Base-by-base conservation (phyloP, 2,113 vertebrate genomes). In the Mesitornis unicolor region DNA sequence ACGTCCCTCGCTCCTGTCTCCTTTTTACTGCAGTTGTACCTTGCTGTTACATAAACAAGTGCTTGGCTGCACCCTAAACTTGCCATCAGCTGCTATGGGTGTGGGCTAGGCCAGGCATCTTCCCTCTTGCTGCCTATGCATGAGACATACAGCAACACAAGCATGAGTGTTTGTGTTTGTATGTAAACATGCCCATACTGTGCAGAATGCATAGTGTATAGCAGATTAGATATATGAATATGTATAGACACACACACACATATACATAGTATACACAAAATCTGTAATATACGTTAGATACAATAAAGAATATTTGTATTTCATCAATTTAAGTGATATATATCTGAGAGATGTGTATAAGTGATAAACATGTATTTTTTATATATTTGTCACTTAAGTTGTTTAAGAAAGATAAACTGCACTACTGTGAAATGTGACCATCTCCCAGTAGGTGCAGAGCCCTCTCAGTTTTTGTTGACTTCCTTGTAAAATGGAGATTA, bases 31-130 rank as follows among this genome's bases (percentile, higher is more conserved):
- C 84, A n/a, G 84, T 75, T 81, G 68, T 28, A 38, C 61, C 86
- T 91, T 47, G 51, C 73, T 67, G 76, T 97, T 97, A 88, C 67
- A 35, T 96, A 97, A 97, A 94, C 86, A 88, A 79, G 74, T 14
- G 65, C 89, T 70, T 47, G 77, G 77, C 47, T 88, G 80, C 83
- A 76, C 73, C 86, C 69, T 77, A 13, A 90, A 69, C 73, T 89
- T 67, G 84, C 65, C 53, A 73, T 65, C 80, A 20, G 33, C 17
- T 36, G 51, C 36, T 3, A 8, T 33, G 60, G 59, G 48, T 50
- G 54, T 63, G 84, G 51, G 33, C 77, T 78, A 45, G 69, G 15
- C 21, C 16, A 61, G 73, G 51, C 76, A 8, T 35, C 80, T 33
- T n/a, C 73, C 38, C 7, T 69, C 36, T 9, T 3, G 8, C 73